Evolutionary conservation across 2,888 invertebrate genomes (phyloP).

Genomic region (Aporophyla lueneburgensis): DNA sequence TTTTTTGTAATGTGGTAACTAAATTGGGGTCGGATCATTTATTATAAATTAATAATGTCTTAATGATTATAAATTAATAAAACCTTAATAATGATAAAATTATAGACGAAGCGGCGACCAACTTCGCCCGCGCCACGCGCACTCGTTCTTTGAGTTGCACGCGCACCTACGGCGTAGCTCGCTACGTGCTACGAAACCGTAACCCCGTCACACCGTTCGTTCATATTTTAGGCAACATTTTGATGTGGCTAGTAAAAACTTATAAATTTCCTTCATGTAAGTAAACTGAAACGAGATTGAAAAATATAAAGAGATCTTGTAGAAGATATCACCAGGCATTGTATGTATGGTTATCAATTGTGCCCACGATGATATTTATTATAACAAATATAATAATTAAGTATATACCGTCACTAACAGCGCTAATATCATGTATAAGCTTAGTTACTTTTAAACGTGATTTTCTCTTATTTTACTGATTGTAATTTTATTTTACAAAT

Average conservation of each 20-base stretch:
- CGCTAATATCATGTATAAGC: no score
- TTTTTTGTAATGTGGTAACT: not conserved
- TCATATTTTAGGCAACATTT: not conserved
- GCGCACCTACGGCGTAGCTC: conserved; percentile 26
- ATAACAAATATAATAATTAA: not conserved
- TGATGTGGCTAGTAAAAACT: not conserved
- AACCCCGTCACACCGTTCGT: conserved; percentile 5
- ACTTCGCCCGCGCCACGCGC: not conserved
- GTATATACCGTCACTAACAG: no score
- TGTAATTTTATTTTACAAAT: no score
- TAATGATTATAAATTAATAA: no score
- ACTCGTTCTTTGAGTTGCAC: not conserved
- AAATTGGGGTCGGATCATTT: not conserved
- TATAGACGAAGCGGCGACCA: not conserved
- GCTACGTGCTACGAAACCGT: conserved; percentile 30
- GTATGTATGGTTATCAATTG: not conserved
- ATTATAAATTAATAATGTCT: not conserved
- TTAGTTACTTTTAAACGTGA: no score
- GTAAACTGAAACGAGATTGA: not conserved
- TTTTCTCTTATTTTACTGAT: no score
- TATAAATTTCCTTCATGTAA: not conserved
- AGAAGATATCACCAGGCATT: not conserved
- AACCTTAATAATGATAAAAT: not conserved
- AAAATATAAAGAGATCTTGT: not conserved
- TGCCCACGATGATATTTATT: not conserved